Evolutionary conservation across 1,140 invertebrate genomes (phyloP), one percentile per base, ranked within the genome.

Genomic region (Gonioctena quinquepunctata): DNA sequence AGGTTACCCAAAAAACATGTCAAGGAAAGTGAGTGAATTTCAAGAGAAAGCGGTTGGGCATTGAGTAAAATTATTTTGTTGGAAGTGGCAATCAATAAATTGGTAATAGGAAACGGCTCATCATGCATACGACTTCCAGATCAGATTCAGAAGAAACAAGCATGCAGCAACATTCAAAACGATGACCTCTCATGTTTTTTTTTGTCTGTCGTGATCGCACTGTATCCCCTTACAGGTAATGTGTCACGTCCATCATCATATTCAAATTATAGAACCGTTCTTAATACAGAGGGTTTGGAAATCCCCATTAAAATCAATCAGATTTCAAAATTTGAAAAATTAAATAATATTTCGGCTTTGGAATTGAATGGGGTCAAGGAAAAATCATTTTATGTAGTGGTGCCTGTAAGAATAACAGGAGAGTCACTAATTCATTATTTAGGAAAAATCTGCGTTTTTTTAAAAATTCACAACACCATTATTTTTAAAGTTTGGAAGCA

Each of bases 271-370:
- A n/a, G 16, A 3, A 42, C 7, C 11, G 33, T 42, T 42, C 16
- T 42, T 8, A 42, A 42, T 42, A 42, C 7, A 11, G 16, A 42
- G 6, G 33, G 33, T 0, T 42, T 42, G 33, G 33, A 42, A 42
- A 42, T 42, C 16, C 33, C 33, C 33, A 42, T 42, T 8, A 8
- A 8, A 42, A 42, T 42, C 16, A 2, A 7, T n/a, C 6, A 11
- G 3, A 42, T 42, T 8, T 13, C 33, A 42, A 42, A 42, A 42
- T 42, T 42, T 11, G 33, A 42, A n/a, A 25, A 59, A 59, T 23
- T 25, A 59, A 59, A 59, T 23, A 60, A 62, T 4, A 18, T 69
- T 61, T 76, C 72, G 7, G 52, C 77, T 22, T 42, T 76, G 1
- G 50, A 72, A 54, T 33, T 73, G 16, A 23, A 42, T 50, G 3